Base-by-base conservation (phyloP, 1,140 invertebrate species). In the Ceratitis capitata region DNA sequence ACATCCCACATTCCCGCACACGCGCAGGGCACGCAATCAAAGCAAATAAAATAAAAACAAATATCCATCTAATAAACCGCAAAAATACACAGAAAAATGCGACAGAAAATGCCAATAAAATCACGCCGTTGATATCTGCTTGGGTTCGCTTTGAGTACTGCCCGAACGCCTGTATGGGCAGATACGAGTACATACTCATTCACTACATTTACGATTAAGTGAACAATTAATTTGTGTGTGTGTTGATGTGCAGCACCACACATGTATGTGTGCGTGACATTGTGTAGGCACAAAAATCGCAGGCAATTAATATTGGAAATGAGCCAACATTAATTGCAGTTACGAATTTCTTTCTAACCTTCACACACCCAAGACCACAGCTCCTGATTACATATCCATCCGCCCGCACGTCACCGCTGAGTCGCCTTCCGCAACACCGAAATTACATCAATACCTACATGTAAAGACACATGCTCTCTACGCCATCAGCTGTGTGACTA, bases 241-340 rank as follows among this genome's bases (percentile, higher is more conserved):
- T 39, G 29, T 39, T 10, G 0, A 42, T 45, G n/a, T 78, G 39
- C 2, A 1, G 3, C 9, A n/a, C n/a, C 3, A 53, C 23, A 35
- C 42, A 14, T 45, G 29, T 78, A 39, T 45, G 7, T 78, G 39
- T 45, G 19, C 10, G 9, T 10, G 69, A 1, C 6, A 9, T 12
- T 39, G 69, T 42, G 39, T 35, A 45, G 69, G 35, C n/a, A n/a
- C 14, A 78, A 78, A 45, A 78, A 78, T 69, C 32, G n/a, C 35
- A n/a, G 42, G 69, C 69, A 78, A 78, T 78, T 78, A 78, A 78
- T 78, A 78, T 78, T 42, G 69, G 69, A 78, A 78, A 78, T 78
- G 69, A 78, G 69, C 39, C 69, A 78, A 78, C 69, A 45, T 45
- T 78, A 78, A 78, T 78, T 78, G 69, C 69, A 78, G 69, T 78